Percentiles rank a stretch among this genome's conserved stretches.
These are phyloP conservation scores for Pitangus sulphuratus DNA, from an alignment of 2,797 vertebrate genomes.

Conservation along the genomic window DNA sequence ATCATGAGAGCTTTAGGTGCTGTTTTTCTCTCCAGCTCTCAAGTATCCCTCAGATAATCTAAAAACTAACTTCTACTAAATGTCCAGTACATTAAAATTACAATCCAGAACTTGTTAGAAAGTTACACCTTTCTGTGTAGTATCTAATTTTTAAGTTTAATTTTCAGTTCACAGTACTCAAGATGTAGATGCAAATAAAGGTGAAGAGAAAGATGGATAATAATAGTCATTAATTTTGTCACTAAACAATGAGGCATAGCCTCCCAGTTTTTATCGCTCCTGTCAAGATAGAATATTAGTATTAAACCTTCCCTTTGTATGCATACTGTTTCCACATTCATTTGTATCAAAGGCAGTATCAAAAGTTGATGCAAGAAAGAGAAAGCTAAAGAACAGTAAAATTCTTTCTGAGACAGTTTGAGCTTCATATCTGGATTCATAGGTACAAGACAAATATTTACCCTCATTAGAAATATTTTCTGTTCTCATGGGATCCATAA, in stretches of 20 bases:
- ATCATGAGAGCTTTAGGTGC: background rate
- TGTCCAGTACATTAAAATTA: background rate
- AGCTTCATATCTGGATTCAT: background rate
- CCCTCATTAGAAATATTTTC: background rate
- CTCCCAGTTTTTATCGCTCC: constrained; percentile 58
- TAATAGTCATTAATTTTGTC: constrained; percentile 71
- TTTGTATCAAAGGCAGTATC: constrained; percentile 23
- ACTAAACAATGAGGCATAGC: constrained; percentile 67
- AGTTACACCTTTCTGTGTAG: background rate
- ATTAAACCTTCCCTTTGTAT: constrained; percentile 15
- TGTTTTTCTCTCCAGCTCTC: background rate
- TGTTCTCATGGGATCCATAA: background rate
- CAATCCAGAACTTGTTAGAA: constrained; percentile 9
- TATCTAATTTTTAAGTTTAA: constrained; percentile 18
- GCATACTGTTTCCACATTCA: constrained; percentile 3
- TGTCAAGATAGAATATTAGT: constrained; percentile 55
- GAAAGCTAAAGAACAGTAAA: background rate
- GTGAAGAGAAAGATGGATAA: constrained; percentile 63
- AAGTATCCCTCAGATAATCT: background rate
- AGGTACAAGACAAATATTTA: background rate
- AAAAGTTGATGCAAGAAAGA: background rate
- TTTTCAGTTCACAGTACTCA: constrained; percentile 47
- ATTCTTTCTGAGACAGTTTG: background rate
- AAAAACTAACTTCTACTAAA: background rate
- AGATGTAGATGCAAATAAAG: constrained; percentile 56